Percentiles rank a stretch among this genome's conserved stretches.
These are phyloP conservation scores for Halocaridina rubra DNA, from an alignment of 2,888 invertebrate genomes.

Conservation along the genomic window DNA sequence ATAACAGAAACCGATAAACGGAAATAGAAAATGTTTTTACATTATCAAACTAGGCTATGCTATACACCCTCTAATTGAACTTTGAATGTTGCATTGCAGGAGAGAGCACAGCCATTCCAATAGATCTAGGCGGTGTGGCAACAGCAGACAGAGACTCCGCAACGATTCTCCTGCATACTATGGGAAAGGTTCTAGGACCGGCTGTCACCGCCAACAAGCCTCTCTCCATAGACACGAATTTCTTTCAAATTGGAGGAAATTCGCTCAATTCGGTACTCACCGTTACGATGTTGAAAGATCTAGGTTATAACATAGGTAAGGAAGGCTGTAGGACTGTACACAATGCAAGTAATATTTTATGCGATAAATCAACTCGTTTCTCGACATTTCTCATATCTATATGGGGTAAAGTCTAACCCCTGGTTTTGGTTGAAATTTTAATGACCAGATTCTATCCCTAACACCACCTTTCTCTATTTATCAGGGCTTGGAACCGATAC, in stretches of 20 bases:
- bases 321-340: constrained; percentile 46
- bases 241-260: constrained; percentile 88
- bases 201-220: constrained; percentile 65
- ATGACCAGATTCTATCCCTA: no score
- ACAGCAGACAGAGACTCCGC: constrained; percentile 74
- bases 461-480: no score
- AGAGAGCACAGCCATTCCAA: neutral
- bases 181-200: constrained; percentile 74
- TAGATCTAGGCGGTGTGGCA: constrained; percentile 77
- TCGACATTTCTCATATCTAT: no score
- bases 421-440: no score
- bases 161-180: constrained; percentile 78
- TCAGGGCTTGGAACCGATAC: no score
- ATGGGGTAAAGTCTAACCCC: no score
- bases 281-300: constrained; percentile 80
- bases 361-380: no score
- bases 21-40: no score
- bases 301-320: constrained; percentile 81
- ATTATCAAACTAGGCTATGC: no score
- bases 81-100: no score
- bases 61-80: no score
- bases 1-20: no score
- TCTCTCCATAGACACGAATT: constrained; percentile 77
- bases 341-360: neutral
- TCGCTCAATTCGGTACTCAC: constrained; percentile 87